phyloP scores from a whole-genome alignment of 2,888 invertebrate species.

The Stratiomys singularior region DNA sequence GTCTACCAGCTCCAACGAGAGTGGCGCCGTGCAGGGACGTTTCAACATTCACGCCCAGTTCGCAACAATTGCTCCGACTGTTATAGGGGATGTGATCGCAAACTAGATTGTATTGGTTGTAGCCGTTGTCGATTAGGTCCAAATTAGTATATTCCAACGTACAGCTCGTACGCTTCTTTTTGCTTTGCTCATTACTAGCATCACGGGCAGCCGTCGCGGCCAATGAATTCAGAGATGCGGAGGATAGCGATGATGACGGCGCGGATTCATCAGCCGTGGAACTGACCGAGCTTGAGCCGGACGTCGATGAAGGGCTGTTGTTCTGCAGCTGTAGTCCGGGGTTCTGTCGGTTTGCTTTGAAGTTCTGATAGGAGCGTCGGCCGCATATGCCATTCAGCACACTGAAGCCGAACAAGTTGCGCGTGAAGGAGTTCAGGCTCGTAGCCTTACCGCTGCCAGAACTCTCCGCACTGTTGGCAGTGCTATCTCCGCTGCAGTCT shows the following conservation, averaged over 20 bases:
- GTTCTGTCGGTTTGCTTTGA: not conserved
- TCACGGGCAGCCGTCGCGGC: slow-evolving; percentile 1
- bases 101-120: not conserved
- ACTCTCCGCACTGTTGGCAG: not conserved
- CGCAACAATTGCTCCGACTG: not conserved
- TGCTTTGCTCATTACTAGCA: not conserved
- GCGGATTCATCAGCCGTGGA: slow-evolving; percentile 45
- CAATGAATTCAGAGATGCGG: slow-evolving; percentile 28
- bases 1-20: slow-evolving; percentile 14
- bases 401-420: slow-evolving; percentile 53
- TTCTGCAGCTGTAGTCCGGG: not conserved
- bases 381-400: slow-evolving; percentile 56
- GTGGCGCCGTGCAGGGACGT: not conserved
- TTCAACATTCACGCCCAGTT: not conserved
- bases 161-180: not conserved
- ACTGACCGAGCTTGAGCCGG: slow-evolving; percentile 19
- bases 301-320: not conserved
- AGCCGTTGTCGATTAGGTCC: slow-evolving; percentile 6
- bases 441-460: not conserved
- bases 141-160: not conserved
- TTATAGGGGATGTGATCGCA: not conserved
- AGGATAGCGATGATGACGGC: slow-evolving; percentile 34
- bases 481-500: not conserved
- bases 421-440: not conserved
- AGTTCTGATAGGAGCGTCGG: slow-evolving; percentile 52